A percentile compares a stretch with the other conserved stretches of the same genome.
Conservation (phyloP, 1,140 invertebrate species). For the Andrena cerasifolii region DNA sequence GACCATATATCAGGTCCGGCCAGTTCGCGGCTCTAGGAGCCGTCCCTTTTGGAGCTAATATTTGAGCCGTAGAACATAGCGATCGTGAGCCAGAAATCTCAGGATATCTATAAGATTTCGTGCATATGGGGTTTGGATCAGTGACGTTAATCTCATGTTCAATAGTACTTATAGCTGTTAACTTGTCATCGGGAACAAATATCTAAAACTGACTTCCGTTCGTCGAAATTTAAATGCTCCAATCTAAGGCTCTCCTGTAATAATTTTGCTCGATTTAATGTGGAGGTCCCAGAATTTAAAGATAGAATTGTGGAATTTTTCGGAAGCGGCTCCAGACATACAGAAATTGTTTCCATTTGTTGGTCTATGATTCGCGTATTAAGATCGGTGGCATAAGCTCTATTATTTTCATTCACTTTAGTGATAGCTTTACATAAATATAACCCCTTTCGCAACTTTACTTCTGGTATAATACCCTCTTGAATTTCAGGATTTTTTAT, state of each 20-base stretch:
- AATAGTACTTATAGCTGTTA: background rate
- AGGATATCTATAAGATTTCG: no score
- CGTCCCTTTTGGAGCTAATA: no score
- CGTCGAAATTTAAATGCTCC: background rate
- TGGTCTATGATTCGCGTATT: background rate
- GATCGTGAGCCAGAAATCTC: no score
- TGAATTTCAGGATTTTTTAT: no score
- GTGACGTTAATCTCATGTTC: background rate
- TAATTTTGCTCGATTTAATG: background rate
- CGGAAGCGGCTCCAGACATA: background rate
- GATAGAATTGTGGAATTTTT: background rate
- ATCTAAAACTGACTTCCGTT: background rate
- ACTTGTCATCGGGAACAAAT: background rate
- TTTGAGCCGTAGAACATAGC: no score
- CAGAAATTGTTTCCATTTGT: background rate
- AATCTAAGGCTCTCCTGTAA: background rate
- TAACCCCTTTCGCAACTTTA: background rate
- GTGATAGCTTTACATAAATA: slow-evolving; percentile 1
- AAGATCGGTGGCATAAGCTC: background rate
- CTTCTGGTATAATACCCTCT: slow-evolving; percentile 4
- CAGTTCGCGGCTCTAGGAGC: no score
- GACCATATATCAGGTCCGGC: no score
- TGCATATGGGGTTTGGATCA: no score
- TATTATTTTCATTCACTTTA: background rate
- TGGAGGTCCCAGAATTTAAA: background rate